A percentile compares a stretch with the other conserved stretches of the same genome.
These are phyloP conservation scores for Intellagama lesueurii DNA, from an alignment of 2,797 vertebrate species.

Conservation along the genomic window DNA sequence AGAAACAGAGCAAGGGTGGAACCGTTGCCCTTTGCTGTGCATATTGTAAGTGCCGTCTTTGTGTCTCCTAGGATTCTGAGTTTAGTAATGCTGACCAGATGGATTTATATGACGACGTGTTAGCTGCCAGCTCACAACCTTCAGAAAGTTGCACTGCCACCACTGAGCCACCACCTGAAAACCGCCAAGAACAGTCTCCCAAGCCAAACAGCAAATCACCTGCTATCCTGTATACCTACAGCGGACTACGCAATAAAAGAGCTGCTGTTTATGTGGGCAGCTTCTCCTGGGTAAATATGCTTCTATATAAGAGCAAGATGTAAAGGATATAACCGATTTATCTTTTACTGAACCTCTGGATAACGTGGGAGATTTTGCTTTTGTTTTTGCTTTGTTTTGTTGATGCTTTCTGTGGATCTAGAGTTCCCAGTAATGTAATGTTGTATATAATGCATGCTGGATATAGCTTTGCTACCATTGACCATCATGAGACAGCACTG, in stretches of 20 bases:
- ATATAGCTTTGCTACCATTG: background rate
- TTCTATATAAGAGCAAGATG: conserved; percentile 50
- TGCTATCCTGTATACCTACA: conserved; percentile 79
- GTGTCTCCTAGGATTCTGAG: conserved; percentile 77
- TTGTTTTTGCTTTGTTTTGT: background rate
- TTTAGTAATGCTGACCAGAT: conserved; percentile 89
- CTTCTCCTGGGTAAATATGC: conserved; percentile 93
- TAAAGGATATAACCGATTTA: background rate
- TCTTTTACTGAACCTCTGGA: background rate
- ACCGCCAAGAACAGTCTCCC: conserved; percentile 72
- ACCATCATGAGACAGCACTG: background rate
- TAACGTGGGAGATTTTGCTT: background rate
- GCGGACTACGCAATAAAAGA: conserved; percentile 77
- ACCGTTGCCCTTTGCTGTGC: background rate
- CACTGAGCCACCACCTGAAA: conserved; percentile 62
- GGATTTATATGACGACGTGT: conserved; percentile 93
- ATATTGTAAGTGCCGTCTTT: background rate
- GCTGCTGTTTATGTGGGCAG: conserved; percentile 90
- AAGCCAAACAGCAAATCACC: conserved; percentile 77
- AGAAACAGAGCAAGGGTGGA: background rate
- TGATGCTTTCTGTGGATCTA: background rate
- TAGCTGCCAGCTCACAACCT: conserved; percentile 84
- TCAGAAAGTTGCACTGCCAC: conserved; percentile 76
- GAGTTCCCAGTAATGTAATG: too few relatives aligned
- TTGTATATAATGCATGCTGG: background rate